phyloP scores from a whole-genome alignment of 1,140 invertebrate genomes.

The Calosoma granatense region DNA sequence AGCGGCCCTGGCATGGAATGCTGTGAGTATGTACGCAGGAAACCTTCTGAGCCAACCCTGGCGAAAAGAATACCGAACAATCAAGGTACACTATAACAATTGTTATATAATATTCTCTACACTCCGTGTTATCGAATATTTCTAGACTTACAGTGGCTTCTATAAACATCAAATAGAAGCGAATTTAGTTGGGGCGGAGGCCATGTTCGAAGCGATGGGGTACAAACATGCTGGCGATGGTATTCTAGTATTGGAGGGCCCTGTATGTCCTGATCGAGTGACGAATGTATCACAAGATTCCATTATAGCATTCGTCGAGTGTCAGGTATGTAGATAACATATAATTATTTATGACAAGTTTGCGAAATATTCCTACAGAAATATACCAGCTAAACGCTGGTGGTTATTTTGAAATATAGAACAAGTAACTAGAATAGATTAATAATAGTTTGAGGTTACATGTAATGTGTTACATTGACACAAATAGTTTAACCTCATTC shows the following conservation, averaged over 20 bases:
- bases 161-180: constrained; percentile 77
- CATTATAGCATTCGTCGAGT: constrained; percentile 80
- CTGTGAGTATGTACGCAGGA: constrained; percentile 71
- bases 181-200: constrained; percentile 61
- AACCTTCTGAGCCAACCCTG: constrained; percentile 79
- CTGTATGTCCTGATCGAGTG: constrained; percentile 70
- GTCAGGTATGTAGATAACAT: constrained; percentile 49
- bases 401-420: no score
- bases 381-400: no score
- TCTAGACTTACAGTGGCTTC: constrained; percentile 72
- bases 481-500: no score
- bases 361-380: no score
- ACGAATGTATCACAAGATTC: constrained; percentile 70
- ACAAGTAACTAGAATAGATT: no score
- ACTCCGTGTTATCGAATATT: constrained; percentile 20
- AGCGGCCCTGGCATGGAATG: constrained; percentile 70
- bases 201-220: constrained; percentile 71
- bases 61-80: constrained; percentile 71
- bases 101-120: constrained; percentile 6
- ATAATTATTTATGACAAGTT: constrained; percentile 9
- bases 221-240: constrained; percentile 52
- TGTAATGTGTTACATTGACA: no score
- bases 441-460: no score
- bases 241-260: constrained; percentile 52
- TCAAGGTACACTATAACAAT: constrained; percentile 49